Evolutionary conservation across 2,888 invertebrate species (phyloP), one percentile per base, ranked within the genome.

Genomic region (Iselma pallidipennis): DNA sequence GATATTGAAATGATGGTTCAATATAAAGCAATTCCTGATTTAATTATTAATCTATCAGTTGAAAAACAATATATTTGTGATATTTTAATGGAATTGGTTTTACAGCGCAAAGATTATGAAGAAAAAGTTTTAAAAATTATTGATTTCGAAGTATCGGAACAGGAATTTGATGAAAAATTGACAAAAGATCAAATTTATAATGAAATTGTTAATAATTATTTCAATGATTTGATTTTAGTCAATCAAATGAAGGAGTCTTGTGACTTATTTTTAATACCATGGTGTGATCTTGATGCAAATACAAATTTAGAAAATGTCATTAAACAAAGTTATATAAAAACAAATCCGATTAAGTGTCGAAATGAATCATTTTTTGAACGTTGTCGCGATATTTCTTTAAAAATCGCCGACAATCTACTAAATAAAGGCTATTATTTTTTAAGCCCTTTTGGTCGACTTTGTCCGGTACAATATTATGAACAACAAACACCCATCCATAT

Each of bases 381-480:
- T 74, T 85, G 86, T 4, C 84, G 83, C 71, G 79, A 84, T 28
- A 74, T 88, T 1, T 81, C 82, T 55, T 66, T 79, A 12, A 84
- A 86, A 66, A 79, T 84, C 14, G 88, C 89, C 4, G 86, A 89
- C 70, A 79, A 80, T 55, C 78, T 90, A 48, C 71, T 90, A 33
- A 74, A 80, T 2, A 80, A 80, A 63, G 89, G 90, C 4, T 87
- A 86, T 75, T 87, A 81, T 74, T 85, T 89, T 64, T 74, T 86
- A 19, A 90, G 89, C 74, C 84, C 85, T 68, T 90, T 89, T 76
- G 84, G 86, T 21, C 83, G 85, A 57, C 83, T 85, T 71, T 89
- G 90, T 74, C 90, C 90, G 0, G 89, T 90, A 0, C 85, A 86
- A 71, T 80, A 87, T 52, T 82, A 76, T 71, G 82, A 85, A 69